A percentile compares a stretch with the other conserved stretches of the same genome.
These are phyloP conservation scores for Sphaerophoria taeniata DNA, from an alignment of 2,888 invertebrate genomes.

Conservation along the genomic window DNA sequence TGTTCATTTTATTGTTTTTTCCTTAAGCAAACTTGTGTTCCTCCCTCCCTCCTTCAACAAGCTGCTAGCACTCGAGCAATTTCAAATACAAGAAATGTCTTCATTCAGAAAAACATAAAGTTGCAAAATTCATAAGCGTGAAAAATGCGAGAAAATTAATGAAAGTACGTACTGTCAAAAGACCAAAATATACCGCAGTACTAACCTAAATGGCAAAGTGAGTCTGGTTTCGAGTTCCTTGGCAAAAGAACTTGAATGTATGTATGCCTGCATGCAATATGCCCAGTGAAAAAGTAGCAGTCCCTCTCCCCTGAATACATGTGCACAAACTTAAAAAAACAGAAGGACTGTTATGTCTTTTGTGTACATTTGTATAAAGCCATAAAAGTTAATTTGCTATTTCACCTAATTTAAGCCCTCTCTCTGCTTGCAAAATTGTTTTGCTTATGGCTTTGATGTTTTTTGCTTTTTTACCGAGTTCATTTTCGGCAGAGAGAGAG, in stretches of 20 bases:
- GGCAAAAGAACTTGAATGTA: not conserved
- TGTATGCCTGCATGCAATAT: not conserved
- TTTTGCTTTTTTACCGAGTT: constrained; percentile 17
- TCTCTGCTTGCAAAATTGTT: constrained; percentile 42
- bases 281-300: too few relatives aligned
- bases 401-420: constrained; percentile 69
- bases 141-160: not conserved
- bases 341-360: constrained; percentile 26
- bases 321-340: too few relatives aligned
- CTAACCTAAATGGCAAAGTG: constrained; percentile 24
- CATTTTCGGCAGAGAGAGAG: constrained; percentile 7
- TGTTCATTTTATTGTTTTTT: too few relatives aligned
- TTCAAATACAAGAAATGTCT: too few relatives aligned
- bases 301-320: not conserved
- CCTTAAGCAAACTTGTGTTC: too few relatives aligned
- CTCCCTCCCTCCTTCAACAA: too few relatives aligned
- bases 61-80: too few relatives aligned
- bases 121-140: not conserved
- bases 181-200: constrained; percentile 47
- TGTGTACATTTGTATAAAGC: constrained; percentile 26
- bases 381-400: constrained; percentile 68
- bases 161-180: constrained; percentile 53
- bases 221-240: constrained; percentile 19
- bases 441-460: constrained; percentile 9
- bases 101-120: too few relatives aligned